Evolutionary conservation across 37 sponge, comb jelly and placozoan species (phyloP).

Genomic region (Cliona cf. orientalis): DNA sequence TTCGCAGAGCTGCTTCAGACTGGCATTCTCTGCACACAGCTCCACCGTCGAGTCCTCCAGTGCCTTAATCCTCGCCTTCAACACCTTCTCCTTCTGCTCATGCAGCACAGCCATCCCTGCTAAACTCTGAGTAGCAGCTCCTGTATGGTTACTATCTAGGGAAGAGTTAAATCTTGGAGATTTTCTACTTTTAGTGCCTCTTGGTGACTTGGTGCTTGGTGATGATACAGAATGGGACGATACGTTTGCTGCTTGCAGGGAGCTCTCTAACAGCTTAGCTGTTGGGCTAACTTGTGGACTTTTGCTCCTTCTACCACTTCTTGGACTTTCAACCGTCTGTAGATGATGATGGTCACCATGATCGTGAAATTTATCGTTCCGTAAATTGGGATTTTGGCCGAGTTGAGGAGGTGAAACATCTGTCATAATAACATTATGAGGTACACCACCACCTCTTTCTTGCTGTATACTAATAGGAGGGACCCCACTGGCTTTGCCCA

Average conservation of each 20-base stretch:
- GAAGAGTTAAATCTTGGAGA: no score
- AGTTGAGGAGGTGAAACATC: no score
- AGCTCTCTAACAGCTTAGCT: background rate
- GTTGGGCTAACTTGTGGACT: background rate
- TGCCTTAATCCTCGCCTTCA: background rate
- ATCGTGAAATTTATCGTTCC: no score
- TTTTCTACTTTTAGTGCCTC: background rate
- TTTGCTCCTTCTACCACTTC: background rate
- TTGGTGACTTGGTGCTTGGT: background rate
- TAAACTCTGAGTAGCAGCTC: no score
- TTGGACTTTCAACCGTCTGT: no score
- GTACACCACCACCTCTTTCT: no score
- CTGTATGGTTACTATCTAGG: no score
- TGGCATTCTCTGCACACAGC: background rate
- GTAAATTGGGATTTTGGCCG: no score
- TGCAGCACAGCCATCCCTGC: background rate
- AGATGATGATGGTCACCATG: no score
- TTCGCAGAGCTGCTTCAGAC: background rate
- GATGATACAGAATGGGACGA: background rate
- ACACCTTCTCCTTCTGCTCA: background rate
- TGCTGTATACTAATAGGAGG: no score
- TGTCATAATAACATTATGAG: no score
- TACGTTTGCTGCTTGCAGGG: background rate
- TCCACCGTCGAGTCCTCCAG: background rate
- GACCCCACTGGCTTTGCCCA: no score